Evolutionary conservation across 2,888 invertebrate genomes (phyloP), one percentile per base, ranked within the genome.

Genomic region (Drosophila borealis): DNA sequence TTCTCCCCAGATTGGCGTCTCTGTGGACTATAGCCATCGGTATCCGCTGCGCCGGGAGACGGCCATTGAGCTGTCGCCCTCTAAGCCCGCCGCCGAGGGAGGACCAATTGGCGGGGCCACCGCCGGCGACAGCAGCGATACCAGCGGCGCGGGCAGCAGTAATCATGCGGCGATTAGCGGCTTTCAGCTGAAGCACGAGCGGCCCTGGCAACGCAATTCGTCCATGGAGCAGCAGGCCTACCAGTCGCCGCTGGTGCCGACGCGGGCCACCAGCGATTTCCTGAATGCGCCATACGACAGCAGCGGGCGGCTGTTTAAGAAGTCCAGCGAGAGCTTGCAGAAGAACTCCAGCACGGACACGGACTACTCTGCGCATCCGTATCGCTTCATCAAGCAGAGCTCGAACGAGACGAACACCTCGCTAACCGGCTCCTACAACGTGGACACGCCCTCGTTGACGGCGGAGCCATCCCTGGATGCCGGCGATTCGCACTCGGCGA

Each of bases 391-490:
- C 44, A 93, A 93, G 74, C 93, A 93, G 88, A 92, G 92, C 69
- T 93, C 93, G 42, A 93, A 93, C 57, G 93, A 93, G 70, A 93
- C 93, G n/a, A 93, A 91, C 65, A 92, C 92, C 66, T 92, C 92
- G 53, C 89, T 91, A 77, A 92, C 92, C 0, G 92, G 93, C 25
- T 93, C 92, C 39, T 92, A 91, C 55, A 93, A 93, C 63, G 90
- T 93, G 44, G 93, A 93, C 66, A 92, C 92, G 21, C 91, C 92
- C 11, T 92, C 92, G 48, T 78, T 92, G 64, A 90, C 90, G 1
- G 91, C 92, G 13, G 93, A 93, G 59, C 81, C 91, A 8, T 92
- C 92, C 2, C 69, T 92, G 53, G 93, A 93, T 66, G 91, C 90
- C 4, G 91, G 85, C 36, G 90, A 91, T 37, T 83, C 89, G 19